A percentile compares a stretch with the other conserved stretches of the same genome.
Evolutionary conservation across 2,113 vertebrate species (phyloP).

Genomic region (Glaucidium brasilianum): DNA sequence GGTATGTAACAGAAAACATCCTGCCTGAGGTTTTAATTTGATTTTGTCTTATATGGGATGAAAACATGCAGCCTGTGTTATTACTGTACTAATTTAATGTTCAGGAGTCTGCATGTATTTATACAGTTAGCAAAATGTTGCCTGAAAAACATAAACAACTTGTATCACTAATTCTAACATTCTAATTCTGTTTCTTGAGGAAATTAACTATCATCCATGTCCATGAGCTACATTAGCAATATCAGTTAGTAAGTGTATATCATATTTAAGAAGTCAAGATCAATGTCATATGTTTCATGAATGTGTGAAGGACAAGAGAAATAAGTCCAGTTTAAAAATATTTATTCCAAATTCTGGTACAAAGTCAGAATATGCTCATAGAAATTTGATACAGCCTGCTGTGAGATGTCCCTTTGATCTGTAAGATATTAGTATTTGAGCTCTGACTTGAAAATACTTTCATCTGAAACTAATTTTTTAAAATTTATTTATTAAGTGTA

Average conservation of each 20-base stretch:
- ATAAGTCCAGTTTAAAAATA: background rate
- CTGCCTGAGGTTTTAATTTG: slow-evolving; percentile 37
- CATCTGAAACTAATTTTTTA: background rate
- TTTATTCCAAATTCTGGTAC: background rate
- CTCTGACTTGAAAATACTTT: slow-evolving; percentile 2
- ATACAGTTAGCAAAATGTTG: slow-evolving; percentile 12
- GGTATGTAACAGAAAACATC: background rate
- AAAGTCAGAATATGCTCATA: background rate
- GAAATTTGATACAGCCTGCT: background rate
- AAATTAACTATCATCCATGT: background rate
- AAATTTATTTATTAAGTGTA: background rate
- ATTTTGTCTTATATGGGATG: slow-evolving; percentile 21
- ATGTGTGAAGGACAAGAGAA: background rate
- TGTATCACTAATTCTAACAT: background rate
- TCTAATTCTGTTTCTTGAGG: slow-evolving; percentile 6
- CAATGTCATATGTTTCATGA: background rate
- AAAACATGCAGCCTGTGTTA: slow-evolving; percentile 21
- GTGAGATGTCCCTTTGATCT: background rate
- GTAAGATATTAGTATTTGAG: background rate
- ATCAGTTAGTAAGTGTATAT: background rate
- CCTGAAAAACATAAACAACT: background rate
- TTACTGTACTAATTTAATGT: slow-evolving; percentile 20
- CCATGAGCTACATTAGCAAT: background rate
- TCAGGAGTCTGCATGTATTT: slow-evolving; percentile 3
- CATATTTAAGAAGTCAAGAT: background rate